Percentiles rank a stretch among this genome's conserved stretches.
Evolutionary conservation across 2,113 vertebrate species (phyloP).

Genomic region (Pithys albifrons): DNA sequence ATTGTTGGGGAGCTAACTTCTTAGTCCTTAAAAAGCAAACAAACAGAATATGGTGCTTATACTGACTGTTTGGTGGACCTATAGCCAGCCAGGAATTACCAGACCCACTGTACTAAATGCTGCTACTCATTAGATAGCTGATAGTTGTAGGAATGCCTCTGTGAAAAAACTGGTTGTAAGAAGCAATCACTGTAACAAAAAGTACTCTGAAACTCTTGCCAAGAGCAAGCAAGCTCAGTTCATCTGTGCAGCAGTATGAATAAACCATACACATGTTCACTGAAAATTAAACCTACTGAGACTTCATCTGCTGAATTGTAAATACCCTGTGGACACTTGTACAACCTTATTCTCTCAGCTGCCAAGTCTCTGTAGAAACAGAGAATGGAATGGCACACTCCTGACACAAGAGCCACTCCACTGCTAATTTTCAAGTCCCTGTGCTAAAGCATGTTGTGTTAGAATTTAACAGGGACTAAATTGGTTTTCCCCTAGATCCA

Average conservation of each 20-base stretch:
- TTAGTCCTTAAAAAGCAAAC: neutral
- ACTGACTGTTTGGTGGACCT: neutral
- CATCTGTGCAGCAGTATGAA: neutral
- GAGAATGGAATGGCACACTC: accelerated
- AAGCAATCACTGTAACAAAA: neutral
- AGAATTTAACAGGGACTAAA: neutral
- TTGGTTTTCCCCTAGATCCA: neutral
- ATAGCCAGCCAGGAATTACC: neutral
- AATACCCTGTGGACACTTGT: neutral
- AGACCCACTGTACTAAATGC: neutral
- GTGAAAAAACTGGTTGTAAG: neutral
- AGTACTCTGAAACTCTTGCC: neutral
- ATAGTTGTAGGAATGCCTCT: neutral
- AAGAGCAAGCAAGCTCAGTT: slow-evolving; percentile 10
- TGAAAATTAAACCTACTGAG: neutral
- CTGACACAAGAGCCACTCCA: neutral
- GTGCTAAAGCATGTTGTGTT: neutral
- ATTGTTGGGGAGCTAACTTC: neutral
- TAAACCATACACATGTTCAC: neutral
- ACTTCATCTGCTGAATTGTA: neutral
- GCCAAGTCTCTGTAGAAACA: neutral
- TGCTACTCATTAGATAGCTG: neutral
- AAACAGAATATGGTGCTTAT: neutral
- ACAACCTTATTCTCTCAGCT: neutral
- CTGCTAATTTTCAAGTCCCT: neutral